Evolutionary conservation across 2,888 invertebrate genomes (phyloP), one percentile per base, ranked within the genome.

Genomic region (Scotopteryx bipunctaria): DNA sequence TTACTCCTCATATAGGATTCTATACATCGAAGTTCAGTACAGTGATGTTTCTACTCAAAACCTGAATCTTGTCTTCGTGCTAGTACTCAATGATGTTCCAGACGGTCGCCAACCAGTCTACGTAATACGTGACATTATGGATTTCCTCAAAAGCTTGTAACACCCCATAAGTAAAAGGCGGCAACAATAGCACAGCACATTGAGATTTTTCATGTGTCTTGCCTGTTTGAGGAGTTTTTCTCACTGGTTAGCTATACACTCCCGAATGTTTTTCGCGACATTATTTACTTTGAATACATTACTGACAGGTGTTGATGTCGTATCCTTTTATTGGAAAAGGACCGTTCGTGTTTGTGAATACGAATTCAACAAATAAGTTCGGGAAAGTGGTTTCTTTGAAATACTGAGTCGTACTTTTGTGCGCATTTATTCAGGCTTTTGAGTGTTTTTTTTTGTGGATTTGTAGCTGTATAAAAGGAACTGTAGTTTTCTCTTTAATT

Each of bases 231-330:
- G 5, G 23, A 14, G 21, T 15, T 25, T 36, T 36, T 19, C 21
- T 14, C 19, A 19, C n/a, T 36, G 16, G n/a, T 44, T 43, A 43
- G 15, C 5, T 13, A 19, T 5, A 33, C 21, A 42, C 21, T 36
- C 29, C 19, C 37, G 53, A 58, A 56, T 61, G 53, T 59, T 66
- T 69, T 67, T 73, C 71, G 66, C 69, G 66, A 69, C 69, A 71
- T 71, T 68, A 65, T 68, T 76, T 83, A 81, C 84, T 82, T 79
- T 71, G 67, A 66, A 80, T 81, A 81, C 72, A 81, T 71, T 63
- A 68, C 66, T 73, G 78, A 75, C 83, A 87, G 83, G 85, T 86
- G 84, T 70, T 73, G 73, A 71, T 71, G 66, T 67, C 63, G 65
- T 69, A 63, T 67, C 67, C 64, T 68, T 71, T 66, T 78, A 75